Conservation (phyloP, 2,797 vertebrate species). For the Paratrypauchen microcephalus region DNA sequence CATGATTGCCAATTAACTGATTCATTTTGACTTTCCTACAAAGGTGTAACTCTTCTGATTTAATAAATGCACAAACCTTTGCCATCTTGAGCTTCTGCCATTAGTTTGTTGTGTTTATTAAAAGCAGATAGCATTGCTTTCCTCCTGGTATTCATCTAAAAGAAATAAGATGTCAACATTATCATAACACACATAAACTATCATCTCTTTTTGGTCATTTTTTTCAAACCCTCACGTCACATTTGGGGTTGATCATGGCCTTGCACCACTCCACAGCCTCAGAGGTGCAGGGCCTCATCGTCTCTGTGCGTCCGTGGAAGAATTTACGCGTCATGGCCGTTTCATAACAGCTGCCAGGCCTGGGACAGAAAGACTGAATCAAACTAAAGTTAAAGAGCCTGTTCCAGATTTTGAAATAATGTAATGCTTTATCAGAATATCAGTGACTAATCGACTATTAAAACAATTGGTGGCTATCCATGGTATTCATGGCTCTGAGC, state of each 20-base stretch:
- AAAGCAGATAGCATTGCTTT: conserved; percentile 84
- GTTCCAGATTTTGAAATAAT: too few relatives aligned
- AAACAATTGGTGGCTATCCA: too few relatives aligned
- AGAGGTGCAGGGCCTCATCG: conserved; percentile 86
- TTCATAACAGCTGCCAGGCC: conserved; percentile 93
- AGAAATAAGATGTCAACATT: neutral
- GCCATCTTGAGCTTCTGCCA: conserved; percentile 89
- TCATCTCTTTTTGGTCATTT: neutral
- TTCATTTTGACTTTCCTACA: neutral
- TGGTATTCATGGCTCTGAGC: too few relatives aligned
- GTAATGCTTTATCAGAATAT: too few relatives aligned
- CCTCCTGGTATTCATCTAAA: conserved; percentile 75
- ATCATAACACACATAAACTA: neutral
- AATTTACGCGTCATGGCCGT: conserved; percentile 91
- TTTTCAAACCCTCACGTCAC: conserved; percentile 70
- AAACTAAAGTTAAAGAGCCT: neutral
- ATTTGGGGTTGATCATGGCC: conserved; percentile 83
- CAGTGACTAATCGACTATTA: neutral
- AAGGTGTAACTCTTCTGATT: neutral
- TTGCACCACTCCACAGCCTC: conserved; percentile 88
- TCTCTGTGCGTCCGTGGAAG: conserved; percentile 96
- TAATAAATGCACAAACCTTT: conserved; percentile 75
- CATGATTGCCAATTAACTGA: too few relatives aligned
- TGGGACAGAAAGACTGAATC: conserved; percentile 52
- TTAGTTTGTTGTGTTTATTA: conserved; percentile 88